phyloP scores from a whole-genome alignment of 2,113 vertebrate genomes.

The Cygnus buccinator region DNA sequence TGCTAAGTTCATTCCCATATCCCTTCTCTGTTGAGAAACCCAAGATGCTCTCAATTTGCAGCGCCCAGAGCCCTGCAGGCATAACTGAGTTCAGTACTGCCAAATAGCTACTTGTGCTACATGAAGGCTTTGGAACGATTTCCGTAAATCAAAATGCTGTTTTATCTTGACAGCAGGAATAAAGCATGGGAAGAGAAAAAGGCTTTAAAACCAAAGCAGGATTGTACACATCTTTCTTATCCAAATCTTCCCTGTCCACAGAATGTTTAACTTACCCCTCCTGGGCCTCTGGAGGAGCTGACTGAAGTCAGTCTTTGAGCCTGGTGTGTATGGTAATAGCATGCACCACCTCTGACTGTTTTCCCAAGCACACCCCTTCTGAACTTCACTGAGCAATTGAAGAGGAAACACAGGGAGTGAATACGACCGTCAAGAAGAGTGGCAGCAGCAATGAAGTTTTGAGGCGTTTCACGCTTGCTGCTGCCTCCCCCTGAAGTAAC shows the following conservation, averaged over 20 bases:
- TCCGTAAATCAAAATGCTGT: conserved; percentile 39
- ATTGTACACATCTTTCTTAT: conserved; percentile 19
- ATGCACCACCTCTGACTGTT: neutral
- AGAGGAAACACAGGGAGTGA: neutral
- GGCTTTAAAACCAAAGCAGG: conserved; percentile 26
- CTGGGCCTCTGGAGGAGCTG: neutral
- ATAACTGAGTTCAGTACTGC: conserved; percentile 6
- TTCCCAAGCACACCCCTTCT: neutral
- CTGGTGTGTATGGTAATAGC: neutral
- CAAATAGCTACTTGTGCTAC: neutral
- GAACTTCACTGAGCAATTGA: neutral
- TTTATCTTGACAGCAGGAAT: conserved; percentile 23
- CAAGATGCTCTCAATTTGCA: neutral
- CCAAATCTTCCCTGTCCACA: conserved; percentile 9
- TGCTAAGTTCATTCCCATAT: neutral
- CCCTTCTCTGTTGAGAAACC: neutral
- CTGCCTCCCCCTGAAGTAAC: neutral
- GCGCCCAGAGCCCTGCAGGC: conserved; percentile 14
- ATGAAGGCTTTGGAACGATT: neutral
- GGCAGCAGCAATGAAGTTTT: neutral
- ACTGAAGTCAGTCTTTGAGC: neutral
- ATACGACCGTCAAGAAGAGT: neutral
- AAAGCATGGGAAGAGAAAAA: conserved; percentile 17
- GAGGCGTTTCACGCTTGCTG: neutral
- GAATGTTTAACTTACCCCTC: neutral